A percentile compares a stretch with the other conserved stretches of the same genome.
Conservation (phyloP, 1,140 invertebrate species). For the Aphelenchoides avenae region DNA sequence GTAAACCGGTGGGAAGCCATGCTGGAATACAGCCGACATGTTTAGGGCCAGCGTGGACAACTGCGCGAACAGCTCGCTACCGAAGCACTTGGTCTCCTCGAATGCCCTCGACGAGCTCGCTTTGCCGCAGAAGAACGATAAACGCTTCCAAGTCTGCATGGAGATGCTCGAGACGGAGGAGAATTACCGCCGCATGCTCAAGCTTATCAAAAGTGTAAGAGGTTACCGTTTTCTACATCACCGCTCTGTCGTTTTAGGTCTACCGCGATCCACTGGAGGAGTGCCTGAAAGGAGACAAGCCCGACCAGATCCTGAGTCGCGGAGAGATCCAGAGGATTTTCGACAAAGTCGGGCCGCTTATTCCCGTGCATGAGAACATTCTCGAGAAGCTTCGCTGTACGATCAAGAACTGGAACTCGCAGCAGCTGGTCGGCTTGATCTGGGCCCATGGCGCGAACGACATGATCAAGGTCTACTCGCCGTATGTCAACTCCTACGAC, state of each 20-base stretch:
- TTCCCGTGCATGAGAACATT: slow-evolving; percentile 28
- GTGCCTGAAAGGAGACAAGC: slow-evolving; percentile 3
- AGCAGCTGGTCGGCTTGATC: slow-evolving; percentile 22
- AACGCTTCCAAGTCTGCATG: slow-evolving; percentile 26
- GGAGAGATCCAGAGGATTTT: slow-evolving; percentile 31
- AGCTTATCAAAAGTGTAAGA: background rate
- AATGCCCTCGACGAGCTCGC: too few relatives aligned
- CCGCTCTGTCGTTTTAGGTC: slow-evolving; percentile 13
- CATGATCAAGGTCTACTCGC: slow-evolving; percentile 23
- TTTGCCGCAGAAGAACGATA: slow-evolving; percentile 32
- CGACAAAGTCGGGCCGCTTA: slow-evolving; percentile 20
- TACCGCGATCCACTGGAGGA: slow-evolving; percentile 30
- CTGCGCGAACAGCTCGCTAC: too few relatives aligned
- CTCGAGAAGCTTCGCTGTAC: slow-evolving; percentile 6
- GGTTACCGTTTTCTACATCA: too few relatives aligned
- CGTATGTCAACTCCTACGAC: slow-evolving; percentile 38
- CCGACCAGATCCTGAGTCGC: slow-evolving; percentile 7
- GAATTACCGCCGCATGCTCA: slow-evolving; percentile 27
- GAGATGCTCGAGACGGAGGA: slow-evolving; percentile 37
- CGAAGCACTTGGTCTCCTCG: too few relatives aligned
- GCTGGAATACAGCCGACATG: too few relatives aligned
- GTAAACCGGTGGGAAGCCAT: too few relatives aligned
- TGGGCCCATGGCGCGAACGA: slow-evolving; percentile 23
- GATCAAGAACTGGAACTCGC: slow-evolving; percentile 12
- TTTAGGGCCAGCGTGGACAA: too few relatives aligned